These are phyloP conservation scores for Pogonocherus hispidulus DNA, from an alignment of 2,888 invertebrate genomes.

Conservation along the genomic window DNA sequence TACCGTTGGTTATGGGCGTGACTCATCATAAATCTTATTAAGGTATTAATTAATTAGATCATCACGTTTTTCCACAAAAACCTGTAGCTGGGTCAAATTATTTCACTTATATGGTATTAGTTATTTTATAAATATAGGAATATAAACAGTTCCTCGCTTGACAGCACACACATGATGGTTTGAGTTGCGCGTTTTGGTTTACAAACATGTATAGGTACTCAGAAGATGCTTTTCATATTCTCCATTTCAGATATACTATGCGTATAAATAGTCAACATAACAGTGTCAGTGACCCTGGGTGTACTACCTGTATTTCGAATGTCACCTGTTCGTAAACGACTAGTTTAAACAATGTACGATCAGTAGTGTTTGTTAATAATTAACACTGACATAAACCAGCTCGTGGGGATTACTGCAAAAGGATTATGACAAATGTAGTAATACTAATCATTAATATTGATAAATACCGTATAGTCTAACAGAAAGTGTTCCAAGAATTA, in stretches of 20 bases:
- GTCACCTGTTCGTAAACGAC: not conserved
- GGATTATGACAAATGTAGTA: not conserved
- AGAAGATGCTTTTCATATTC: not conserved
- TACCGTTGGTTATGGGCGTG: constrained; percentile 2
- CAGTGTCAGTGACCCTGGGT: not conserved
- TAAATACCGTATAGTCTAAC: too few species aligned
- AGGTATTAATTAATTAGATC: constrained; percentile 2
- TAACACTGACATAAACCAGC: not conserved
- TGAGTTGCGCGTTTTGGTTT: not conserved
- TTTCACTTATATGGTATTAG: not conserved
- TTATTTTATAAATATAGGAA: not conserved
- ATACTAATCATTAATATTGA: too few species aligned
- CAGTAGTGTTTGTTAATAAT: not conserved
- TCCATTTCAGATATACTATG: not conserved
- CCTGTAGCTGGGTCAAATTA: not conserved
- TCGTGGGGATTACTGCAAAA: not conserved
- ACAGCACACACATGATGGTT: not conserved
- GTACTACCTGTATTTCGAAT: not conserved
- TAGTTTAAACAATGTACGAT: not conserved
- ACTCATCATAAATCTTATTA: not conserved
- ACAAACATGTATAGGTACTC: not conserved
- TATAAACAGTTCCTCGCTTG: not conserved
- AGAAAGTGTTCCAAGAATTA: too few species aligned
- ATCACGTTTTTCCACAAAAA: constrained; percentile 4
- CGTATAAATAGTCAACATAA: not conserved